Conservation (phyloP, 2,888 invertebrate genomes). For the Gandaritis pyraliata region DNA sequence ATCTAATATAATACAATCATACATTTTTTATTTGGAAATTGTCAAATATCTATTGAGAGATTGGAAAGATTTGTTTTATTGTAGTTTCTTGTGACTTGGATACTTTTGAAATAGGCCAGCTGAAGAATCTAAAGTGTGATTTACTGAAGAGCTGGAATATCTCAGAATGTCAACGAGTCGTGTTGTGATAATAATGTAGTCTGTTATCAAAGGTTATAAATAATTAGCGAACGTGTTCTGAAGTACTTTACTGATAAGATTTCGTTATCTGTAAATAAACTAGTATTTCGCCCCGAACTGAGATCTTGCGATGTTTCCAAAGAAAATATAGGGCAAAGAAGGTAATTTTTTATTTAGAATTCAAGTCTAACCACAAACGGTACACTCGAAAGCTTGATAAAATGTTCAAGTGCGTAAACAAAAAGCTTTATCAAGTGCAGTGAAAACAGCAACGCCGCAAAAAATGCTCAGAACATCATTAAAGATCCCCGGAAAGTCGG, state of each 20-base stretch:
- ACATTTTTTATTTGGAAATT: no score
- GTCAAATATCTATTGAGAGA: no score
- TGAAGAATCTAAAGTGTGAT: conserved; percentile 7
- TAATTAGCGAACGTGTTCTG: conserved; percentile 10
- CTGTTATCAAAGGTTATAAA: conserved; percentile 19
- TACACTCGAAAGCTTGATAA: not conserved
- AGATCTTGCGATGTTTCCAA: no score
- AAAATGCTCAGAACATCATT: conserved; percentile 69
- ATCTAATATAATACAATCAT: no score
- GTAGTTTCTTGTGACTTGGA: not conserved
- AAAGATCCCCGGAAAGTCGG: conserved; percentile 58
- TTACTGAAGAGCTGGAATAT: conserved; percentile 10
- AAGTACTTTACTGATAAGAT: conserved; percentile 9
- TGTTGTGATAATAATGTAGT: conserved; percentile 45
- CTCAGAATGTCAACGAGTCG: conserved; percentile 7
- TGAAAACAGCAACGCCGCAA: conserved; percentile 37
- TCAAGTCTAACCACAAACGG: not conserved
- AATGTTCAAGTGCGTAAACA: conserved; percentile 9
- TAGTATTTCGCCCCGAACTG: no score
- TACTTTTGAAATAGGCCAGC: not conserved
- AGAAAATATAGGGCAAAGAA: no score
- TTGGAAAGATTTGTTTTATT: no score
- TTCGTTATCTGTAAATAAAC: not conserved
- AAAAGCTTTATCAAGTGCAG: conserved; percentile 43
- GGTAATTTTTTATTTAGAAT: no score